Base-by-base conservation (phyloP, 2,888 invertebrate genomes). In the Sinodicranocentrus sp. region DNA sequence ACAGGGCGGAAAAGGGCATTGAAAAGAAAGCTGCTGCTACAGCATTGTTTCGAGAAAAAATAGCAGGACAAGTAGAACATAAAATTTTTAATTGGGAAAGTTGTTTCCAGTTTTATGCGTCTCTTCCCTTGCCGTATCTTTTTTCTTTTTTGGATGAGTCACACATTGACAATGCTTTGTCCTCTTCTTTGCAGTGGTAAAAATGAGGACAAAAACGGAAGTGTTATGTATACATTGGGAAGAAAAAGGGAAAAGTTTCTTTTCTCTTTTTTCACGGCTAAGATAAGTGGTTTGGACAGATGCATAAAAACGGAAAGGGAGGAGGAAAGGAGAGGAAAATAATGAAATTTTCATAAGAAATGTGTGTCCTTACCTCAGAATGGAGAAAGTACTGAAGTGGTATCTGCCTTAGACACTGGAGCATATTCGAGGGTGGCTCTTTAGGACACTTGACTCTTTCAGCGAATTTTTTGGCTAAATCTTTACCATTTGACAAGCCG, bases 381-480 rank as follows among this genome's bases (percentile, higher is more conserved):
- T 87, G 86, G 13, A 88, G 82, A 76, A 87, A 88, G 73, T 85
- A 86, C 80, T 88, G 87, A 17, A 88, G 84, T 80, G 88, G 88
- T 71, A 87, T 84, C 82, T 88, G 87, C 70, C 88, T 78, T 26
- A 88, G 86, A 85, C 88, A 88, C 73, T 87, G 83, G 54, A 88
- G 84, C 88, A 88, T 88, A 65, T 84, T 84, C 65, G 87, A 86
- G 72, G 88, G 88, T 28, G 88, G 88, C 63, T 88, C 87, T 54
- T 61, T 84, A 52, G 88, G 88, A 83, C 88, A 88, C 82, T 88
- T 87, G 80, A 88, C 88, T 82, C 80, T 82, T 33, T 73, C 77
- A 43, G 88, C 87, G 80, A 88, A 88, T 79, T 84, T 85, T 72
- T 86, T 88, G 67, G 88, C 88, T 71, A 88, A 84, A 93, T 86